Percentiles rank a stretch among this genome's conserved stretches.
Evolutionary conservation across 2,797 vertebrate genomes (phyloP).

Genomic region (Tinamus major): DNA sequence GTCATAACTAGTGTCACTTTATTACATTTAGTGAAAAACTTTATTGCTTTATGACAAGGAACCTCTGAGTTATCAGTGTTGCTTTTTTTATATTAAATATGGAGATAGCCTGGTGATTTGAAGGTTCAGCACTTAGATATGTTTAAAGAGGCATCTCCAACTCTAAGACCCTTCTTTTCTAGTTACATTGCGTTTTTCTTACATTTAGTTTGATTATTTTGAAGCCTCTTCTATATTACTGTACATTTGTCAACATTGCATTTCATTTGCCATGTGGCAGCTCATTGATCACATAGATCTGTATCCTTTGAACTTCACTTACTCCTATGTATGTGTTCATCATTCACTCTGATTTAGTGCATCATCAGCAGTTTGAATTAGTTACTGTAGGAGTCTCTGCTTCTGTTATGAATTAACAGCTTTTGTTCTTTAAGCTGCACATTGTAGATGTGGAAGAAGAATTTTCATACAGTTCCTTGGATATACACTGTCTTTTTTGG

Average conservation of each 20-base stretch:
- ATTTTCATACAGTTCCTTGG: conserved; percentile 58
- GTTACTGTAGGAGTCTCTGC: conserved; percentile 71
- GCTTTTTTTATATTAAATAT: neutral
- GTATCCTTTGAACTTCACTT: conserved; percentile 77
- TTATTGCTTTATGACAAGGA: neutral
- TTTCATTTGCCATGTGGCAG: conserved; percentile 76
- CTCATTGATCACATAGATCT: conserved; percentile 80
- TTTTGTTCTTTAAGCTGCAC: conserved; percentile 71
- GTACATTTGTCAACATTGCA: conserved; percentile 73
- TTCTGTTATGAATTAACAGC: conserved; percentile 77
- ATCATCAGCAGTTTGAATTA: conserved; percentile 83
- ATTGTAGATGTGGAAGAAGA: conserved; percentile 65
- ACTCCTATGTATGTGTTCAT: conserved; percentile 78
- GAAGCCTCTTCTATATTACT: conserved; percentile 41
- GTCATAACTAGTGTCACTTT: neutral
- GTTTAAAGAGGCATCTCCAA: neutral
- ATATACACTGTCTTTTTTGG: conserved; percentile 35
- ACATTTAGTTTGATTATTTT: conserved; percentile 71
- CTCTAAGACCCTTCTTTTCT: neutral
- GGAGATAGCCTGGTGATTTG: neutral
- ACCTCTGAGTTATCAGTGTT: neutral
- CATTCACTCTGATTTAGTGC: conserved; percentile 83
- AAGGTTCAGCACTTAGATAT: neutral
- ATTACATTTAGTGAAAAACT: conserved; percentile 25
- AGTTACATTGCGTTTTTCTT: conserved; percentile 27